Percentiles rank a stretch among this genome's conserved stretches.
Conservation (phyloP, 1,140 invertebrate genomes). For the Brachionus plicatilis region DNA sequence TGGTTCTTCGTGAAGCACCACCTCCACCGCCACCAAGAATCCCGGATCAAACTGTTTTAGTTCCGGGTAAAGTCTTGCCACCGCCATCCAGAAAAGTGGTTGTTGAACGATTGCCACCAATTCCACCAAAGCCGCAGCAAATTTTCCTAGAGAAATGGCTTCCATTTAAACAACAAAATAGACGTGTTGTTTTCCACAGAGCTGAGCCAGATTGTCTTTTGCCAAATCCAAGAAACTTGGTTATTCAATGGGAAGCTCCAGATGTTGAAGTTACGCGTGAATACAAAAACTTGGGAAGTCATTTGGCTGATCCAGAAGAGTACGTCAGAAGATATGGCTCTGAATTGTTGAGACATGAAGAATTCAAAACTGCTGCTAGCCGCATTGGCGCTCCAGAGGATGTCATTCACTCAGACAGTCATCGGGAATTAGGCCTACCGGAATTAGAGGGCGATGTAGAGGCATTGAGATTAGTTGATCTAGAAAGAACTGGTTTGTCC, state of each 20-base stretch:
- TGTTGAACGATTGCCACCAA: conserved; percentile 35
- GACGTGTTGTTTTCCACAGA: conserved; percentile 33
- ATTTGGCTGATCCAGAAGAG: conserved; percentile 3
- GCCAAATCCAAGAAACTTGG: conserved; percentile 15
- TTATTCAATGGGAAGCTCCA: conserved; percentile 38
- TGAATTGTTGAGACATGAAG: conserved; percentile 9
- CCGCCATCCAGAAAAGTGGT: conserved; percentile 38
- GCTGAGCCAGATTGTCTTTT: background rate
- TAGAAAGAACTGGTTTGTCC: conserved; percentile 26
- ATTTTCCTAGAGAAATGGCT: conserved; percentile 39
- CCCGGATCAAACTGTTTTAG: background rate
- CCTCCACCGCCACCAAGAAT: conserved; percentile 38
- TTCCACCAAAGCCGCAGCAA: conserved; percentile 33
- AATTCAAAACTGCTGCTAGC: background rate
- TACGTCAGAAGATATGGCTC: conserved; percentile 12
- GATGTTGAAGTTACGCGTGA: conserved; percentile 28
- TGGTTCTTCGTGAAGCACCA: conserved; percentile 35
- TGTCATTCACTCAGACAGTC: background rate
- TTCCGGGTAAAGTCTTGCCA: conserved; percentile 25
- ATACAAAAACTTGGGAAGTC: conserved; percentile 21
- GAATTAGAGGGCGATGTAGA: conserved; percentile 35
- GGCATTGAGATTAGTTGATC: conserved; percentile 20
- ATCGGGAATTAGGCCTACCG: conserved; percentile 1
- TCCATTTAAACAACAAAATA: conserved; percentile 28
- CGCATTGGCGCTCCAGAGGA: background rate